These are phyloP conservation scores for Chlorodrepanis virens DNA, from an alignment of 2,113 vertebrate genomes.

Conservation along the genomic window DNA sequence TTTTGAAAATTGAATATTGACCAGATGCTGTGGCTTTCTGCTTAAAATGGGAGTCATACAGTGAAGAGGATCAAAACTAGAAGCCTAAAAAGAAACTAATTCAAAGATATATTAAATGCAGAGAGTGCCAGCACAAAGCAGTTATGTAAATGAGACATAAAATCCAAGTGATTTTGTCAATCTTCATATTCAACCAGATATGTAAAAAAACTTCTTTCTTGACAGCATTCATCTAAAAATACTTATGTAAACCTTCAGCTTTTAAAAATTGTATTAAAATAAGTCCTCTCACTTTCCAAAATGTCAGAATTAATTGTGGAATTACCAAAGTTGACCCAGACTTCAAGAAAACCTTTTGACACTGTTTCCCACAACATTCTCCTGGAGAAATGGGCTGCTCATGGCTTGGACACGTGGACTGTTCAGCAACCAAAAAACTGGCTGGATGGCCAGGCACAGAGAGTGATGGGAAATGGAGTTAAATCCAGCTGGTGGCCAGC, in stretches of 20 bases:
- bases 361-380: rapidly evolving
- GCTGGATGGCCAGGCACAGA: background rate
- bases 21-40: rapidly evolving
- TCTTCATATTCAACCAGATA: background rate
- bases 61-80: background rate
- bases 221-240: background rate
- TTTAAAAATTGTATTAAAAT: background rate
- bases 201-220: background rate
- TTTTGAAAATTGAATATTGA: background rate
- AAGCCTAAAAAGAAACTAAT: background rate
- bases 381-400: background rate
- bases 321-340: background rate
- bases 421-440: background rate
- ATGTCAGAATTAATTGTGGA: background rate
- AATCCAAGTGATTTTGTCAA: background rate
- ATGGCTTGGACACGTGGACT: rapidly evolving
- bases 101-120: background rate
- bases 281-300: background rate
- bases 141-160: background rate
- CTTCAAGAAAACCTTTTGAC: background rate
- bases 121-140: background rate
- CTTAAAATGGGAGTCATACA: background rate
- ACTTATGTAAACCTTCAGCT: background rate
- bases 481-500: rapidly evolving
- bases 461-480: background rate